Percentiles rank a stretch among this genome's conserved stretches.
Evolutionary conservation across 2,113 vertebrate species (phyloP).

Genomic region (Noturus placidus): DNA sequence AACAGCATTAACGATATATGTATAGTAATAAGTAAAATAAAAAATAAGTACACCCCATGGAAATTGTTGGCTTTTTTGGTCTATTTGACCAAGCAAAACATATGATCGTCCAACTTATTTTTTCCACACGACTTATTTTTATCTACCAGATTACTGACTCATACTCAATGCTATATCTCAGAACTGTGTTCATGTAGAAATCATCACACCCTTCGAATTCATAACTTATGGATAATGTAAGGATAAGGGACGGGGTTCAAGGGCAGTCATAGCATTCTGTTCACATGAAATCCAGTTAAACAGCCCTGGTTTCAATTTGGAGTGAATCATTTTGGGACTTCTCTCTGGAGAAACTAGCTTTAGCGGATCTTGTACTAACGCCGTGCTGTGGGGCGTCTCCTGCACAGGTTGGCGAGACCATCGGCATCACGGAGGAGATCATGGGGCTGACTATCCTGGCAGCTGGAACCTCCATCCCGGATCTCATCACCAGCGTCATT

Average conservation of each 20-base stretch:
- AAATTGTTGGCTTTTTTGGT: too few relatives aligned
- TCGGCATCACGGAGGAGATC: constrained; percentile 74
- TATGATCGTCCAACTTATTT: too few relatives aligned
- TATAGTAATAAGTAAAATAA: too few relatives aligned
- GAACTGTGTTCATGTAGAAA: background rate
- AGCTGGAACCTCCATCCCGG: constrained; percentile 75
- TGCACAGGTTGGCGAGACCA: constrained; percentile 70
- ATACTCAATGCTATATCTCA: background rate
- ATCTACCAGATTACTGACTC: background rate
- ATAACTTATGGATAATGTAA: background rate
- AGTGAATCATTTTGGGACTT: background rate
- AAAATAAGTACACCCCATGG: too few relatives aligned
- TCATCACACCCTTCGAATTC: too few relatives aligned
- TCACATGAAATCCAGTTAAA: background rate
- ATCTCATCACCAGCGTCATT: constrained; percentile 77
- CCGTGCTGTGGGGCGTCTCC: background rate
- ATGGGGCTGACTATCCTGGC: constrained; percentile 76
- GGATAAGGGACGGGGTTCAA: background rate
- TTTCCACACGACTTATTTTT: too few relatives aligned
- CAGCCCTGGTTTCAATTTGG: background rate
- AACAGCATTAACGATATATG: too few relatives aligned
- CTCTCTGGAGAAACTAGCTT: background rate
- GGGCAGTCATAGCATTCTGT: background rate
- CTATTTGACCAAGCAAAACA: too few relatives aligned
- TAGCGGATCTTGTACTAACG: background rate